A percentile compares a stretch with the other conserved stretches of the same genome.
These are phyloP conservation scores for Xiphydria camelus DNA, from an alignment of 2,888 invertebrate genomes.

Conservation along the genomic window DNA sequence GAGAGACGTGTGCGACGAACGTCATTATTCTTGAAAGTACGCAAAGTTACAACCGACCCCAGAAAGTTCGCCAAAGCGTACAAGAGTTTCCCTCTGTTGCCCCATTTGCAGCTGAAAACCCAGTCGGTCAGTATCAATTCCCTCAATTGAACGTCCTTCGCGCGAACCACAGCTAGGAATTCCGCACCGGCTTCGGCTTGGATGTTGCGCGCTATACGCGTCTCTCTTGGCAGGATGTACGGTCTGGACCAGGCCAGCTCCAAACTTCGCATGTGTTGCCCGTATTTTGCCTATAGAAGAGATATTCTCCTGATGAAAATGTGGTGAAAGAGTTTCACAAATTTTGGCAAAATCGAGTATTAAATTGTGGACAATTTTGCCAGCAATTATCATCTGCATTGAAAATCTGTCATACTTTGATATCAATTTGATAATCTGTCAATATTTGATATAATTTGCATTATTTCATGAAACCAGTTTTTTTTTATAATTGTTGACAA, in stretches of 20 bases:
- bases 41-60: constrained; percentile 34
- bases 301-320: too few species aligned
- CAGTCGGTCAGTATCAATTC: constrained; percentile 59
- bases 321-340: too few species aligned
- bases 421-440: too few species aligned
- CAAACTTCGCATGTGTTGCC: constrained; percentile 56
- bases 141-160: constrained; percentile 56
- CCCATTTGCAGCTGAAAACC: constrained; percentile 58
- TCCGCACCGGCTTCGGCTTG: constrained; percentile 56
- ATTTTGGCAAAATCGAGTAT: too few species aligned
- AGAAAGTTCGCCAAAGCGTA: constrained; percentile 48
- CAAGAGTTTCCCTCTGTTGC: constrained; percentile 46
- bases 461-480: too few species aligned
- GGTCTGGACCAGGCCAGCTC: constrained; percentile 60
- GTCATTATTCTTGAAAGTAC: constrained; percentile 3
- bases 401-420: too few species aligned
- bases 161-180: constrained; percentile 51
- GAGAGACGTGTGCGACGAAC: background rate
- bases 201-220: constrained; percentile 49
- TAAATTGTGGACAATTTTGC: too few species aligned
- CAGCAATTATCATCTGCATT: too few species aligned
- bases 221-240: constrained; percentile 46
- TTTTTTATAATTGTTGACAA: too few species aligned
- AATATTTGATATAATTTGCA: too few species aligned
- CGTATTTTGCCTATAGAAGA: constrained; percentile 48